Evolutionary conservation across 2,888 invertebrate species (phyloP), one percentile per base, ranked within the genome.

Genomic region (Prionchulus punctatus): DNA sequence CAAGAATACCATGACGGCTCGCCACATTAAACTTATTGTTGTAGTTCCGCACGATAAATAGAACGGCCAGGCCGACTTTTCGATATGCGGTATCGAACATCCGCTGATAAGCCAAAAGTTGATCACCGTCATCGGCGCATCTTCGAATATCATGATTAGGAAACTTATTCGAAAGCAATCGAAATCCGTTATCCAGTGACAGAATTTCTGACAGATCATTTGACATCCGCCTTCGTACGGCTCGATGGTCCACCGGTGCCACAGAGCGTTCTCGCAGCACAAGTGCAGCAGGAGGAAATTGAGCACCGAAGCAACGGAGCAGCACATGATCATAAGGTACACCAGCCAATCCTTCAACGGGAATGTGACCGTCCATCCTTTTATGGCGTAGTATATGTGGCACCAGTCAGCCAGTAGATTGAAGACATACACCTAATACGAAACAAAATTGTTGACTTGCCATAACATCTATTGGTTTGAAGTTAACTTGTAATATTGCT

Each of bases 161-260:
- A 69, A 69, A 28, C 66, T 62, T 30, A 69, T 65, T n/a, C 70
- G 64, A 54, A 69, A 69, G 57, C 67, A 69, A 62, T 70, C 68
- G 60, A 69, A 69, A 23, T 65, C 65, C 61, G 63, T 31, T 4
- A 67, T 55, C 69, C 69, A 70, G 48, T 65, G 66, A 25, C 64
- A 56, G 49, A 67, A 60, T 18, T 65, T 65, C 55, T 70, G 67
- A 30, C 61, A 60, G 25, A 70, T 61, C n/a, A 69, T 57, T 1
- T 64, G 62, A 31, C 64, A 63, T 27, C 70, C 70, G 54, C 63
- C 68, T 31, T 65, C 58, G 59, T 68, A 68, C 3, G 67, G 66
- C 21, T 68, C 64, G 43, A 69, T 62, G 31, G 65, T 54, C 1
- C 67, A 62, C 1, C 67, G 62, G 54, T 67, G 64, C n/a, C 64